Evolutionary conservation across 2,797 vertebrate species (phyloP).

Genomic region (Urosaurus nigricauda): DNA sequence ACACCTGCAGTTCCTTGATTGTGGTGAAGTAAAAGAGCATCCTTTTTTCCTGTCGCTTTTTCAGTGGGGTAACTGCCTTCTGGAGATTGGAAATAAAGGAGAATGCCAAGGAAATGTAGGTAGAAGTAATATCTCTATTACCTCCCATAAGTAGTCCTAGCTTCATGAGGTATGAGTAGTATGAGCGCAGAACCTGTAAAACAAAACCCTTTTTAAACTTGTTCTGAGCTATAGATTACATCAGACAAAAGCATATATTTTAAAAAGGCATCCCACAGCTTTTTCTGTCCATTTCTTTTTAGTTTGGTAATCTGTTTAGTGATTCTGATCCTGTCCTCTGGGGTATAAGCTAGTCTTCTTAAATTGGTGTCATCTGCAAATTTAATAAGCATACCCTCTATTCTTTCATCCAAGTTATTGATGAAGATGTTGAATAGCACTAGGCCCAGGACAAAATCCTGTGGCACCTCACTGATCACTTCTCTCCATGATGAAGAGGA

Average conservation of each 20-base stretch:
- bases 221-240: not conserved
- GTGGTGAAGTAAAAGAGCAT: conserved; percentile 85
- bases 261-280: not conserved
- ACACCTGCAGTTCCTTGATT: conserved; percentile 85
- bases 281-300: not conserved
- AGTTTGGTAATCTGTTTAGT: no score
- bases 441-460: no score
- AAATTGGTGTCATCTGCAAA: no score
- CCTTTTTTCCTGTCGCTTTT: conserved; percentile 77
- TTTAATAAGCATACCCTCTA: no score
- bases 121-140: conserved; percentile 74
- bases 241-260: not conserved
- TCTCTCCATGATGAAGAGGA: no score
- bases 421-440: no score
- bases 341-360: no score
- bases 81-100: conserved; percentile 79
- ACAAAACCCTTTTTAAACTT: conserved; percentile 17
- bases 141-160: conserved; percentile 81
- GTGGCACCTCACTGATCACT: no score
- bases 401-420: no score
- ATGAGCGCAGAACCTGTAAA: conserved; percentile 84
- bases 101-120: conserved; percentile 79
- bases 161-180: conserved; percentile 70
- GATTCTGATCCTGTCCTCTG: no score
- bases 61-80: conserved; percentile 68